A percentile compares a stretch with the other conserved stretches of the same genome.
Evolutionary conservation across 1,140 invertebrate genomes (phyloP).

Genomic region (Cyclargus thomasi): DNA sequence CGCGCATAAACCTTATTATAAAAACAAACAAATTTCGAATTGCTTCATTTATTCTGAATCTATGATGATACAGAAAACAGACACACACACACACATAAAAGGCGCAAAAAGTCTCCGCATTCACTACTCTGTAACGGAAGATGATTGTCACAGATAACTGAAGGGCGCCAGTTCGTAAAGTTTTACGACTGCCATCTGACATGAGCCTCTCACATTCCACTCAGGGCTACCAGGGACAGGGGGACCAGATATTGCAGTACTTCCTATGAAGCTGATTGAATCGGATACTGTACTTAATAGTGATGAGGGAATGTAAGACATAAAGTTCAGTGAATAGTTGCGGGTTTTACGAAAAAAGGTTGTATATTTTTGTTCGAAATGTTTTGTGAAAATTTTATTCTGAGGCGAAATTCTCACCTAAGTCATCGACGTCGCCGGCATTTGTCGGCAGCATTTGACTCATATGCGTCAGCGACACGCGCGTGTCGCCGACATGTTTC

Average conservation of each 20-base stretch:
- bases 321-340: not conserved
- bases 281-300: not conserved
- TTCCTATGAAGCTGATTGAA: constrained; percentile 31
- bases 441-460: too few species aligned
- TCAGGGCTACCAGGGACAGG: constrained; percentile 15
- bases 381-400: too few species aligned
- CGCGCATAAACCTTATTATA: too few species aligned
- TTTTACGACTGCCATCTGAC: constrained; percentile 52
- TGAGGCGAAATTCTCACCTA: too few species aligned
- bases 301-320: not conserved
- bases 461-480: too few species aligned
- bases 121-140: constrained; percentile 31
- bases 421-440: too few species aligned
- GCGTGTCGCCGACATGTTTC: too few species aligned
- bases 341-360: not conserved
- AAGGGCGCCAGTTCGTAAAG: constrained; percentile 53
- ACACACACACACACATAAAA: too few species aligned
- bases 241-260: constrained; percentile 25
- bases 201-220: constrained; percentile 35
- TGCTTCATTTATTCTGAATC: too few species aligned
- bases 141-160: constrained; percentile 52
- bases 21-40: too few species aligned
- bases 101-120: not conserved
- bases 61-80: too few species aligned
- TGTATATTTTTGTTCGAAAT: not conserved